Evolutionary conservation across 2,888 invertebrate genomes (phyloP), one percentile per base, ranked within the genome.

Genomic region (Drosophila yooni): DNA sequence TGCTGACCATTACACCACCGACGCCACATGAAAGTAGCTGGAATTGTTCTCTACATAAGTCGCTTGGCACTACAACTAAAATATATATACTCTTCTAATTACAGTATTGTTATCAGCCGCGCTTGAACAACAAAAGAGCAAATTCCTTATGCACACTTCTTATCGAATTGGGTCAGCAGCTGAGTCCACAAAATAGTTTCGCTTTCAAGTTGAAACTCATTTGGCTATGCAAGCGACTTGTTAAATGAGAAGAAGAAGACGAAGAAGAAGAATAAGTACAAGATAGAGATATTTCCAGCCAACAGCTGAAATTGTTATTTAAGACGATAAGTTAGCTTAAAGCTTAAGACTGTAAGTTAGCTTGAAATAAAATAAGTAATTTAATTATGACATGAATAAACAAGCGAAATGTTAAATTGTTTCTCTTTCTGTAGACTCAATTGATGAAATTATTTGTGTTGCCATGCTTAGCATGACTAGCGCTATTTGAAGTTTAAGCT

Each of bases 1-100:
- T 93, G 93, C 93, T 93, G 82, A 93, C 93, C 93, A 92, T 93
- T 93, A 93, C 93, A 93, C 93, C 93, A 93, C 92, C 92, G 92
- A 93, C 93, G 93, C 93, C 77, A n/a, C 53, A 53, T 81, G 34
- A 3, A 0, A 0, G 0, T 0, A 0, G 2, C 0, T 0, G 15
- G 3, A 25, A 70, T 54, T 31, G 3, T 63, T 62, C 56, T 29
- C 27, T 2, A 51, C 21, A 52, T 67, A 21, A 29, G n/a, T 18
- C 0, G 18, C 15, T 8, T 7, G 5, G 18, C 15, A 50, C 62
- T 21, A 34, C 27, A 34, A 21, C 18, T 21, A 2, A 34, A 18
- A 6, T 1, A 2, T 0, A 25, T 15, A 4, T 15, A 4, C 15
- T 46, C 3, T 50, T 79, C 65, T 70, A 56, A 56, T 54, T 29